phyloP scores from a whole-genome alignment of 1,140 invertebrate genomes.

The Eufriesea mexicana region DNA sequence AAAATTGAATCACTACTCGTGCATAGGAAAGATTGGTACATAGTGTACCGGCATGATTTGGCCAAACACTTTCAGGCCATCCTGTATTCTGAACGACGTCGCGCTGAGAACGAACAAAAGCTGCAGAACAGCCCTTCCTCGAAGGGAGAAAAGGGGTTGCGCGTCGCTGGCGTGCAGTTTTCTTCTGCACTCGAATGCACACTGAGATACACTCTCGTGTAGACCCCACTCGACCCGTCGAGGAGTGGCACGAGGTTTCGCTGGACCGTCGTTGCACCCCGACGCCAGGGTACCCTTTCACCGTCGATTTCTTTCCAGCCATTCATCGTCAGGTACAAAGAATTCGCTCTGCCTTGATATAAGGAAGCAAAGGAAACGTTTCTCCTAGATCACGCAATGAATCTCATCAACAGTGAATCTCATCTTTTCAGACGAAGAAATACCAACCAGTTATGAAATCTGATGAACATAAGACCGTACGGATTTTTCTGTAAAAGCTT shows the following conservation, averaged over 20 bases:
- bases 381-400: neutral
- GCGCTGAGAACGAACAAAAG: neutral
- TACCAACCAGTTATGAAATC: too few species aligned
- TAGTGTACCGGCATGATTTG: neutral
- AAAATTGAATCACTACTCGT: too few species aligned
- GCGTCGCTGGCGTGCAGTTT: conserved; percentile 5
- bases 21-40: too few species aligned
- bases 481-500: too few species aligned
- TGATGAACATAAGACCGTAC: too few species aligned
- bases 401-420: neutral
- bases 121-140: neutral
- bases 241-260: neutral
- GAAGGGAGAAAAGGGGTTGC: neutral
- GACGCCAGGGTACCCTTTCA: neutral
- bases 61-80: neutral
- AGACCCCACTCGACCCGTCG: conserved; percentile 18
- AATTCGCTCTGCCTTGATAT: neutral
- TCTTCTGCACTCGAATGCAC: conserved; percentile 1
- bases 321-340: neutral
- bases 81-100: neutral
- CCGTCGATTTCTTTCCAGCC: neutral
- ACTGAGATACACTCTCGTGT: neutral
- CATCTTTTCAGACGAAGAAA: neutral
- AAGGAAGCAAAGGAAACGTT: too few species aligned
- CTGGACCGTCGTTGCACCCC: conserved; percentile 1